Conservation (phyloP, 2,797 vertebrate species). For the Channa striata region DNA sequence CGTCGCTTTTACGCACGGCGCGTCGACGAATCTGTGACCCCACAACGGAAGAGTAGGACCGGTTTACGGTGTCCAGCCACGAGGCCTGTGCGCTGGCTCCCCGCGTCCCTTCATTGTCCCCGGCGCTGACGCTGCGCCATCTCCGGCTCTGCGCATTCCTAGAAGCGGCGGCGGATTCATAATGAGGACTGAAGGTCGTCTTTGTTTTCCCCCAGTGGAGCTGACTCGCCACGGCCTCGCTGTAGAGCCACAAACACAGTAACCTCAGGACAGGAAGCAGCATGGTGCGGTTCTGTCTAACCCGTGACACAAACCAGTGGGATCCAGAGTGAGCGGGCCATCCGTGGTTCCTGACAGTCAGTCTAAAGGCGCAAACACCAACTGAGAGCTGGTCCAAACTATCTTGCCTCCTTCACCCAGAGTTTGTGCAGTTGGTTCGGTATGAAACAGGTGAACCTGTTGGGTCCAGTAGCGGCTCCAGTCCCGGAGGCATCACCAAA, state of each 20-base stretch:
- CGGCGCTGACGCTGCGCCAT: conserved; percentile 41
- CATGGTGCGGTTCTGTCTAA: conserved; percentile 54
- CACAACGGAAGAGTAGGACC: not conserved
- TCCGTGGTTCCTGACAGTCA: conserved; percentile 10
- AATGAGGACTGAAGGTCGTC: conserved; percentile 40
- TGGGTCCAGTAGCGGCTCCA: conserved; percentile 34
- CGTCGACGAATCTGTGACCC: not conserved
- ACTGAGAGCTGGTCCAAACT: not conserved
- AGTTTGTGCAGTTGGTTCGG: not conserved
- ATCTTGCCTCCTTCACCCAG: conserved; percentile 9
- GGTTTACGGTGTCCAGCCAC: not conserved
- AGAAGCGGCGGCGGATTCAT: conserved; percentile 30
- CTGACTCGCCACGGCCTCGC: conserved; percentile 44
- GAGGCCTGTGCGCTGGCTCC: not conserved
- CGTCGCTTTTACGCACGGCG: conserved; percentile 42
- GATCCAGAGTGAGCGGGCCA: conserved; percentile 42
- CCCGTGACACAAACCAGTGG: not conserved
- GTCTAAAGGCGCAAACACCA: not conserved
- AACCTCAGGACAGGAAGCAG: conserved; percentile 40
- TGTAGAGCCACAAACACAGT: conserved; percentile 63
- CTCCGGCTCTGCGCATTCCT: conserved; percentile 41
- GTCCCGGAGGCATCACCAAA: conserved; percentile 53
- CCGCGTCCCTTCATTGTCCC: conserved; percentile 2
- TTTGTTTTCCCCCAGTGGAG: conserved; percentile 41
- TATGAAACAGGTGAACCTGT: not conserved